These are phyloP conservation scores for Halesus radiatus DNA, from an alignment of 1,140 invertebrate genomes.

Conservation along the genomic window DNA sequence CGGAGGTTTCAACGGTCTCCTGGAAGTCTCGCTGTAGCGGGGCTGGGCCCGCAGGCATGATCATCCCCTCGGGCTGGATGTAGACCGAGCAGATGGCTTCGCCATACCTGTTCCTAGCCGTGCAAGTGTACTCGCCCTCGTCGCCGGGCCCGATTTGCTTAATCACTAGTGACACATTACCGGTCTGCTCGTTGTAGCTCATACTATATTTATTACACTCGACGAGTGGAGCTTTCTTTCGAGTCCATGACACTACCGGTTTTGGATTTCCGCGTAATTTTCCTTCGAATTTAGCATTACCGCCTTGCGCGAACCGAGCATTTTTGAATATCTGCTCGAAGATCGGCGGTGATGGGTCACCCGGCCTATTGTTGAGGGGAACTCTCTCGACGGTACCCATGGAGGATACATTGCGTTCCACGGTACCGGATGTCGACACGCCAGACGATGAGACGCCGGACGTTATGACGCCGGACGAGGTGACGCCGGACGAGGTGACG, in stretches of 20 bases:
- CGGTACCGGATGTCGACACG: not conserved
- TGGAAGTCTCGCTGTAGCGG: slow-evolving; percentile 69
- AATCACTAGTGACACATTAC: slow-evolving; percentile 89
- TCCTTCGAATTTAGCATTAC: slow-evolving; percentile 93
- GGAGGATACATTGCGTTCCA: not conserved
- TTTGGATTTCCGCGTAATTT: slow-evolving; percentile 91
- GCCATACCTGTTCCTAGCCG: slow-evolving; percentile 92
- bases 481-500: not conserved
- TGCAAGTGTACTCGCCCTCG: slow-evolving; percentile 96
- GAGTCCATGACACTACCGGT: slow-evolving; percentile 94
- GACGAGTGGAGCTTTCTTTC: slow-evolving; percentile 85
- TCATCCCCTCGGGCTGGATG: slow-evolving; percentile 91
- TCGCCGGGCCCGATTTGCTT: slow-evolving; percentile 93
- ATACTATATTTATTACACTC: slow-evolving; percentile 89
- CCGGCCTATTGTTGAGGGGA: slow-evolving; percentile 69
- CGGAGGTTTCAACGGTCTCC: slow-evolving; percentile 71
- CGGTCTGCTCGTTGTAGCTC: slow-evolving; percentile 89
- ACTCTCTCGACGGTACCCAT: slow-evolving; percentile 62
- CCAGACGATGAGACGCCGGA: not conserved
- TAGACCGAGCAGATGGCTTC: slow-evolving; percentile 95
- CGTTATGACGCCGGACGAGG: not conserved
- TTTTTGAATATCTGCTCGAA: slow-evolving; percentile 95
- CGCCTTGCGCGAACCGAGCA: slow-evolving; percentile 93
- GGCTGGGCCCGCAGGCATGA: slow-evolving; percentile 72
- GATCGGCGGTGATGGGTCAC: slow-evolving; percentile 86